Conservation (phyloP, 1,140 invertebrate genomes). For the Macrobrachium rosenbergii region DNA sequence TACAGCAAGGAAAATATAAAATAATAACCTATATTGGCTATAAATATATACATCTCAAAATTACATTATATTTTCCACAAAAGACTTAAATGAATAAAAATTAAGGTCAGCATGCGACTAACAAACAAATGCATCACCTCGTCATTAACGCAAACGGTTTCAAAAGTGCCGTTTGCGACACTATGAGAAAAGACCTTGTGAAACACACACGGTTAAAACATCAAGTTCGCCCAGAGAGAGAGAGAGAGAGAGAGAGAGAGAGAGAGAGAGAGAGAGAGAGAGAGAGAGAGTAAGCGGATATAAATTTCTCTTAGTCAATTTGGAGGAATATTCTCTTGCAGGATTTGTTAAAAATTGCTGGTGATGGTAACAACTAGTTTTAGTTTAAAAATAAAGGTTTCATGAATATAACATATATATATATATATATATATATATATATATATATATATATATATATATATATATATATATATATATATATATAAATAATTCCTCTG, state of each 20-base stretch:
- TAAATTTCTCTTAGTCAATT: too few relatives aligned
- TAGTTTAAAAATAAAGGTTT: neutral
- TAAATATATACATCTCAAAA: too few relatives aligned
- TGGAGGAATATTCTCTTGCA: too few relatives aligned
- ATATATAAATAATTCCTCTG: too few relatives aligned
- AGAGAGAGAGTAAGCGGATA: too few relatives aligned
- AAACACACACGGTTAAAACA: constrained; percentile 11
- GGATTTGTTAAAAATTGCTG: too few relatives aligned
- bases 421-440: neutral
- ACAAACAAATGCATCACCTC: neutral
- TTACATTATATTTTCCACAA: too few relatives aligned
- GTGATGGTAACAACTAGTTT: too few relatives aligned
- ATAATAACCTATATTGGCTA: neutral
- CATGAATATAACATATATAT: neutral
- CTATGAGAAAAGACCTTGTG: constrained; percentile 10
- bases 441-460: neutral
- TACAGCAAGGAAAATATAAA: neutral
- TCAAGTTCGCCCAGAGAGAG: neutral
- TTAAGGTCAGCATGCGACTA: neutral
- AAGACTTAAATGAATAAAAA: too few relatives aligned
- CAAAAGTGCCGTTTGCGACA: constrained; percentile 5
- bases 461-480: neutral
- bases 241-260: too few relatives aligned
- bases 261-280: too few relatives aligned
- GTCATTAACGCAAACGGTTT: neutral